Conservation (phyloP, 1,140 invertebrate species). For the Dendrolimus kikuchii region DNA sequence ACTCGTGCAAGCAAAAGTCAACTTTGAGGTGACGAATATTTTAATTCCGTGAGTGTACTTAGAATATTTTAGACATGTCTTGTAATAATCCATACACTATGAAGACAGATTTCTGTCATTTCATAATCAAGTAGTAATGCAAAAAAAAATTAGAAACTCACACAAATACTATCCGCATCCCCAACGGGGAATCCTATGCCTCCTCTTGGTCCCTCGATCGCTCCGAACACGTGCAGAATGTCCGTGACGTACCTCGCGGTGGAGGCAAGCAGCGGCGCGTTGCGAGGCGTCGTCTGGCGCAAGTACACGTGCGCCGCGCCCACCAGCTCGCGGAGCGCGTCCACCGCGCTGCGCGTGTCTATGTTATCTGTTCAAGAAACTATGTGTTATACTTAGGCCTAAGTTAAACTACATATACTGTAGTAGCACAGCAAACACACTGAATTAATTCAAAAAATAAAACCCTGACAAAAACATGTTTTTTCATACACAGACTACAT, state of each 20-base stretch:
- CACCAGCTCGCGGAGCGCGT: conserved; percentile 88
- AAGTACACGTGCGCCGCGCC: conserved; percentile 89
- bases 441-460: too few species aligned
- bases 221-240: conserved; percentile 92
- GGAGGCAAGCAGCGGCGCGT: conserved; percentile 76
- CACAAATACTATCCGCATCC: conserved; percentile 64
- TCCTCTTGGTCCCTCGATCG: conserved; percentile 78
- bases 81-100: too few species aligned
- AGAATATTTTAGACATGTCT: too few species aligned
- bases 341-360: conserved; percentile 90
- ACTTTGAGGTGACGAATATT: too few species aligned
- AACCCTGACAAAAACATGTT: too few species aligned
- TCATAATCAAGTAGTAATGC: neutral
- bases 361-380: conserved; percentile 84
- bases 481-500: too few species aligned
- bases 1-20: too few species aligned
- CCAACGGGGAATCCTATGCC: conserved; percentile 85
- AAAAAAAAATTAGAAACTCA: conserved; percentile 50
- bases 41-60: too few species aligned
- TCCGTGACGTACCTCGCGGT: conserved; percentile 88
- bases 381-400: too few species aligned
- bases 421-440: too few species aligned
- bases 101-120: too few species aligned
- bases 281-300: conserved; percentile 72
- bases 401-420: too few species aligned